A percentile compares a stretch with the other conserved stretches of the same genome.
These are phyloP conservation scores for Empis livida DNA, from an alignment of 2,888 invertebrate species.

Conservation along the genomic window DNA sequence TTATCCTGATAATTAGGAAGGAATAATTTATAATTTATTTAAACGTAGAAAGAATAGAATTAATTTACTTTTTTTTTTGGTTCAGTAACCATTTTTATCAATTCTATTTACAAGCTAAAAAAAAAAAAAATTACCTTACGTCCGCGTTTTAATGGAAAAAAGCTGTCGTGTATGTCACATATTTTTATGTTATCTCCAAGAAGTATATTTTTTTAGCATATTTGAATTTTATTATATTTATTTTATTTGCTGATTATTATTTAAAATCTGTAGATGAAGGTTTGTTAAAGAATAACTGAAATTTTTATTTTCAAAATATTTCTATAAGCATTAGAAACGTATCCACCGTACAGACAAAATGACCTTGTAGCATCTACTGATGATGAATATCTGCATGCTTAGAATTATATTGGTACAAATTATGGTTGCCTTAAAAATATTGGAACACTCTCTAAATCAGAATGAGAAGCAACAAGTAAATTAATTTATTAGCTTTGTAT, in stretches of 20 bases:
- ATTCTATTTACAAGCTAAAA: too few species aligned
- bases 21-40: too few species aligned
- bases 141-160: too few species aligned
- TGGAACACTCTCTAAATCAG: constrained; percentile 75
- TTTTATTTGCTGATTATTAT: constrained; percentile 78
- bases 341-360: constrained; percentile 42
- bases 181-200: too few species aligned
- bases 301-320: not conserved
- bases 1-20: too few species aligned
- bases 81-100: too few species aligned
- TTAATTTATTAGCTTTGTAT: constrained; percentile 50
- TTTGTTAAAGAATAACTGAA: constrained; percentile 6
- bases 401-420: constrained; percentile 38
- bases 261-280: constrained; percentile 22
- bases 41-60: too few species aligned
- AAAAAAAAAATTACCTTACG: too few species aligned
- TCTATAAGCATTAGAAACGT: constrained; percentile 58
- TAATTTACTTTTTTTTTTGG: too few species aligned
- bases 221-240: too few species aligned
- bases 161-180: too few species aligned
- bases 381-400: constrained; percentile 63
- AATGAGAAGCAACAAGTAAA: constrained; percentile 89
- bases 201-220: too few species aligned
- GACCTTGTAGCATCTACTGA: constrained; percentile 43
- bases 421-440: constrained; percentile 36